These are phyloP conservation scores for Stichopus chloronotus DNA, from an alignment of 35 echinoderm and acorn worm species.

Conservation along the genomic window DNA sequence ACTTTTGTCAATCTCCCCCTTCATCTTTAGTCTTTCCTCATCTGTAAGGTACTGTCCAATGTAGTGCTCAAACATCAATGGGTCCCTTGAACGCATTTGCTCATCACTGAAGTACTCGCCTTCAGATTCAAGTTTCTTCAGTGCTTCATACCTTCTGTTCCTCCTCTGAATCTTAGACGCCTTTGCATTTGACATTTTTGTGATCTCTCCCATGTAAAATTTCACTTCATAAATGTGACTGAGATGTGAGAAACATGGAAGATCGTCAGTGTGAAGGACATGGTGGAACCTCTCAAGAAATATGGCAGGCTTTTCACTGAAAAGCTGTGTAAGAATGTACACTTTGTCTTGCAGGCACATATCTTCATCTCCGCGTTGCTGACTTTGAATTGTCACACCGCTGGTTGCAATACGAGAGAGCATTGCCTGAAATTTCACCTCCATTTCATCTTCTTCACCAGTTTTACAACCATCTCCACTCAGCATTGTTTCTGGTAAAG, in stretches of 20 bases:
- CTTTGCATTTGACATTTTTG: conserved; percentile 56
- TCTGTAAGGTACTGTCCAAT: conserved; percentile 91
- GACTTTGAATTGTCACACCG: conserved; percentile 76
- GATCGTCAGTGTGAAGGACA: conserved; percentile 67
- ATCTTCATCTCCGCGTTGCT: conserved; percentile 81
- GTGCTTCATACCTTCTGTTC: conserved; percentile 89
- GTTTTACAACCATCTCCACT: background rate
- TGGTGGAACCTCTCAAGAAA: conserved; percentile 82
- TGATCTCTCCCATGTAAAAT: conserved; percentile 77
- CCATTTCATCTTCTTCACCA: conserved; percentile 35
- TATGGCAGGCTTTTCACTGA: conserved; percentile 66
- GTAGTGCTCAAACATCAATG: conserved; percentile 89
- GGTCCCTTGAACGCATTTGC: conserved; percentile 82
- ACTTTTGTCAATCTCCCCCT: conserved; percentile 58
- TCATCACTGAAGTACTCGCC: conserved; percentile 85
- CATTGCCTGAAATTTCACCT: conserved; percentile 55
- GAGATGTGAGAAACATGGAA: conserved; percentile 68
- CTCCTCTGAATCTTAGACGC: conserved; percentile 52
- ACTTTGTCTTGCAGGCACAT: conserved; percentile 66
- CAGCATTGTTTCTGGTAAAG: too few relatives aligned
- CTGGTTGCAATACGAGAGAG: conserved; percentile 81
- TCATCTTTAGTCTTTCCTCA: conserved; percentile 65
- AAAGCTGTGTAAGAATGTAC: conserved; percentile 59
- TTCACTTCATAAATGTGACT: conserved; percentile 77
- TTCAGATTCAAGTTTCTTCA: conserved; percentile 84